Conservation (phyloP, 1,140 invertebrate species). For the Ceratina australensis region DNA sequence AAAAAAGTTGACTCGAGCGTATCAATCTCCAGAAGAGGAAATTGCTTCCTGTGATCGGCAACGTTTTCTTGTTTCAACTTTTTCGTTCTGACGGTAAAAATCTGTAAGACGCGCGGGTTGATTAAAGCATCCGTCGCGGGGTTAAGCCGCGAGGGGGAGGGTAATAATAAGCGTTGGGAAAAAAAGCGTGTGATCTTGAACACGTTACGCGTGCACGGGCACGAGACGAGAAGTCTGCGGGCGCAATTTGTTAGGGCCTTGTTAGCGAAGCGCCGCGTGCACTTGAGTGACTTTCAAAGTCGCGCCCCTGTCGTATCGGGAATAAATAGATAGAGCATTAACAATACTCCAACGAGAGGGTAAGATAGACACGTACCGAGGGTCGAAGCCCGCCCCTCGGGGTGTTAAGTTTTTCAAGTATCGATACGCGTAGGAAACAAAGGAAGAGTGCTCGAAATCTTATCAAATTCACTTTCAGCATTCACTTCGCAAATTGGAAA, state of each 20-base stretch:
- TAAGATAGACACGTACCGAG: background rate
- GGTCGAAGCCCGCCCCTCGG: background rate
- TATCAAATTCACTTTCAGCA: constrained; percentile 3
- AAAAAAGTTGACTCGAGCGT: no score
- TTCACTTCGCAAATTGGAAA: no score
- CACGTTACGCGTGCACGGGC: background rate
- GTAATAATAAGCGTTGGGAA: background rate
- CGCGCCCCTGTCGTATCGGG: background rate
- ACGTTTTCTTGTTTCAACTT: no score
- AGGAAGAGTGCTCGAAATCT: constrained; percentile 10
- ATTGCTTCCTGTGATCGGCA: no score
- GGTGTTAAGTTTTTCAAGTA: constrained; percentile 3
- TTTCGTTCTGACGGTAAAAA: background rate
- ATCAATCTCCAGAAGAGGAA: no score
- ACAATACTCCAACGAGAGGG: constrained; percentile 5
- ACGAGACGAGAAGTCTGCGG: background rate
- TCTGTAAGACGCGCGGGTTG: background rate
- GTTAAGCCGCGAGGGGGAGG: background rate
- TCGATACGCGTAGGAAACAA: constrained; percentile 7
- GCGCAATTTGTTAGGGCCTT: constrained; percentile 9
- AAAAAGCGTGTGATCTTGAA: background rate
- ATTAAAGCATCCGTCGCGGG: background rate
- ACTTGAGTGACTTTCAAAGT: constrained; percentile 40
- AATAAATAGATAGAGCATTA: constrained; percentile 18
- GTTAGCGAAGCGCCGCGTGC: constrained; percentile 14